A percentile compares a stretch with the other conserved stretches of the same genome.
Evolutionary conservation across 2,113 vertebrate species (phyloP).

Genomic region (Odocoileus hemionus): DNA sequence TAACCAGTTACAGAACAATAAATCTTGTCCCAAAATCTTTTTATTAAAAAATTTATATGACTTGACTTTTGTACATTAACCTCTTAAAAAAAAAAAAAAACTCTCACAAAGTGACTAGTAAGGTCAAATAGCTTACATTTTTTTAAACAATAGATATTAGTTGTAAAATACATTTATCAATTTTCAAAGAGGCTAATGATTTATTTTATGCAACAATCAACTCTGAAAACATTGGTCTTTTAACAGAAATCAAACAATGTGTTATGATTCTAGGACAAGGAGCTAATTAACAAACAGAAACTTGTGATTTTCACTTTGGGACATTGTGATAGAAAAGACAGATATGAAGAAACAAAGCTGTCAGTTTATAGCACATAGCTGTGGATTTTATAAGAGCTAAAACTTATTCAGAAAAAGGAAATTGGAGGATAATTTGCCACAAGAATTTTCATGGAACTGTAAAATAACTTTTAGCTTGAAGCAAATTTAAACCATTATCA

Average conservation of each 20-base stretch:
- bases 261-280: not conserved
- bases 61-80: not conserved
- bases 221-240: not conserved
- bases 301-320: not conserved
- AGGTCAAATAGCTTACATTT: not conserved
- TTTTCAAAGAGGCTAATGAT: not conserved
- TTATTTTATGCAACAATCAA: not conserved
- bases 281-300: conserved; percentile 14
- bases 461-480: not conserved
- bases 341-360: not conserved
- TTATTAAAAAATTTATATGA: not conserved
- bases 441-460: not conserved
- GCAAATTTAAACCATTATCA: not conserved
- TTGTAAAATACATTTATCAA: not conserved
- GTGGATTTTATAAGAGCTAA: not conserved
- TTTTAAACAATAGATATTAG: not conserved
- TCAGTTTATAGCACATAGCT: not conserved
- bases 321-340: not conserved
- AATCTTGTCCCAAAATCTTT: not conserved
- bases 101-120: not conserved
- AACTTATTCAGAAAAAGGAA: not conserved
- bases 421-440: not conserved
- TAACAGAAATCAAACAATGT: conserved; percentile 9
- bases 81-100: not conserved
- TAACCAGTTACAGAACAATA: conserved; percentile 23